Conservation (phyloP, 2,797 vertebrate genomes). For the Karalla daura region DNA sequence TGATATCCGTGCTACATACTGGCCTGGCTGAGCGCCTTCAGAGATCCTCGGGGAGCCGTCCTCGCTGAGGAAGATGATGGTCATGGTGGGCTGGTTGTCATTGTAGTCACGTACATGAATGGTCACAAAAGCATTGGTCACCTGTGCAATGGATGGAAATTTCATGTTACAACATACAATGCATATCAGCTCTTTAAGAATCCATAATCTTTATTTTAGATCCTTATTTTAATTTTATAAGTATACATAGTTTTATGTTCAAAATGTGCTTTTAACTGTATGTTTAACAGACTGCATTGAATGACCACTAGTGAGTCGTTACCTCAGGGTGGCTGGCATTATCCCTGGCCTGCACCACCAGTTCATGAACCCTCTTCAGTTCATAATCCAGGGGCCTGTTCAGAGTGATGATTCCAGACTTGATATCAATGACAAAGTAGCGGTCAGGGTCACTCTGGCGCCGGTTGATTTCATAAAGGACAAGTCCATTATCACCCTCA, state of each 20-base stretch:
- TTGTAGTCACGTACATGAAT: constrained; percentile 97
- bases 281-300: background rate
- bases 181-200: too few species aligned
- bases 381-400: constrained; percentile 95
- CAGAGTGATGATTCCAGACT: constrained; percentile 92
- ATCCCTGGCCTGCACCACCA: constrained; percentile 96
- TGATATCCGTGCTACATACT: constrained; percentile 97
- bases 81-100: constrained; percentile 99
- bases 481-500: constrained; percentile 93
- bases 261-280: too few species aligned
- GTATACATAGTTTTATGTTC: too few species aligned
- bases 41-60: constrained; percentile 95
- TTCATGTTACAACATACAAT: too few species aligned
- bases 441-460: constrained; percentile 95
- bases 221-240: background rate
- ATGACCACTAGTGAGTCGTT: constrained; percentile 23
- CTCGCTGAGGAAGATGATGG: constrained; percentile 98
- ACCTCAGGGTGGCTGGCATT: constrained; percentile 93
- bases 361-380: constrained; percentile 93
- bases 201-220: too few species aligned
- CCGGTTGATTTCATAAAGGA: constrained; percentile 96
- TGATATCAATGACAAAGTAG: constrained; percentile 92
- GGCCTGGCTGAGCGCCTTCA: constrained; percentile 95
- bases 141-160: constrained; percentile 53
- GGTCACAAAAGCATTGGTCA: constrained; percentile 95